These are phyloP conservation scores for Porites rus DNA, from an alignment of 92 coral and sea anemone species.

Conservation along the genomic window DNA sequence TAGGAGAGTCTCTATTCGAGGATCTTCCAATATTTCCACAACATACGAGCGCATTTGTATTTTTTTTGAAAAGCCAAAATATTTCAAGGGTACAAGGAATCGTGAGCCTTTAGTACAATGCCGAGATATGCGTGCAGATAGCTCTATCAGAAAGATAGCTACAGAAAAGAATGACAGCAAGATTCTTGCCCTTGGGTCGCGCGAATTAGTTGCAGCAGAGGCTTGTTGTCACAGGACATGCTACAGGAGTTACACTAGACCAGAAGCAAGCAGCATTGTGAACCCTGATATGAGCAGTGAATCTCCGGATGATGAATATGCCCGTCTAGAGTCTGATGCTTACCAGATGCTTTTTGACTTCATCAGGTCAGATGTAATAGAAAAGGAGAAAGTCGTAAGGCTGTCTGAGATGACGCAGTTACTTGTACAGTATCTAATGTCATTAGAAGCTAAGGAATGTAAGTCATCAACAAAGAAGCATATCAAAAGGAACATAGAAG, in stretches of 20 bases:
- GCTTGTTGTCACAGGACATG: conserved; percentile 66
- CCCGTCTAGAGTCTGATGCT: conserved; percentile 51
- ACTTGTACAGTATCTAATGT: conserved; percentile 36
- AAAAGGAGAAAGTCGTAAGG: conserved; percentile 46
- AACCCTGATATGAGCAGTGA: conserved; percentile 25
- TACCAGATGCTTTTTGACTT: conserved; percentile 62
- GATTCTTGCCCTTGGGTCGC: conserved; percentile 55
- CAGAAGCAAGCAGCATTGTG: conserved; percentile 33
- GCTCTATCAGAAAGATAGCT: conserved; percentile 47
- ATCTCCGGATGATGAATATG: conserved; percentile 39
- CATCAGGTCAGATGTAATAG: conserved; percentile 47
- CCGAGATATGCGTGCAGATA: conserved; percentile 55
- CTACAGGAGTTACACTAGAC: conserved; percentile 57
- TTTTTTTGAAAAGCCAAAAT: conserved; percentile 64
- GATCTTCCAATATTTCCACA: conserved; percentile 47
- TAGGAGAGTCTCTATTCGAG: conserved; percentile 54
- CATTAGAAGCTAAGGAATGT: conserved; percentile 42
- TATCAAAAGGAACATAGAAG: conserved; percentile 48
- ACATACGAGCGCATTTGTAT: conserved; percentile 54
- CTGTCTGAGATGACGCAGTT: conserved; percentile 42
- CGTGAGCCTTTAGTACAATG: conserved; percentile 64
- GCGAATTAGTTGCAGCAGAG: conserved; percentile 69
- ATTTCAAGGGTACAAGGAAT: conserved; percentile 59
- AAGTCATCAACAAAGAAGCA: conserved; percentile 58
- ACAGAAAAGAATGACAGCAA: conserved; percentile 46